Percentiles rank a stretch among this genome's conserved stretches.
These are phyloP conservation scores for Epinotia bilunana DNA, from an alignment of 2,888 invertebrate species.

Conservation along the genomic window DNA sequence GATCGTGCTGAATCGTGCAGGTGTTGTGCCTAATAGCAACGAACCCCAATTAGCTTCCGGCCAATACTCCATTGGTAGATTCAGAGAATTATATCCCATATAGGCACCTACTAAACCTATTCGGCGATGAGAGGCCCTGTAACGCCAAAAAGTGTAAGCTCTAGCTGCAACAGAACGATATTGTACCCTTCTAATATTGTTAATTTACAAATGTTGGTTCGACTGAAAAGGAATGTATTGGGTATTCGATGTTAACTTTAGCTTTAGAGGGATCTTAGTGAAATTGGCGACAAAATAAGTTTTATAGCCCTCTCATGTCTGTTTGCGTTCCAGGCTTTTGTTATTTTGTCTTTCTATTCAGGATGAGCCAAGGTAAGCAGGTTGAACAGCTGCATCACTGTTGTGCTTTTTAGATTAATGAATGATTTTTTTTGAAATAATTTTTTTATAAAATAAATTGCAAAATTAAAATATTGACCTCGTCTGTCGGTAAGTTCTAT, in stretches of 20 bases:
- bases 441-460: not conserved
- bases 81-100: conserved; percentile 83
- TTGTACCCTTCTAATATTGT: conserved; percentile 71
- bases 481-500: conserved; percentile 87
- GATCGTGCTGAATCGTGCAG: conserved; percentile 56
- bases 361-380: not conserved
- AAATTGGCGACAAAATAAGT: not conserved
- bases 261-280: not conserved
- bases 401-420: not conserved
- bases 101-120: conserved; percentile 76
- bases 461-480: conserved; percentile 76
- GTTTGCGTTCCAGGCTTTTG: not conserved
- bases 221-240: not conserved
- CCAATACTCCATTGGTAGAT: conserved; percentile 85
- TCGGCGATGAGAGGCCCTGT: conserved; percentile 77
- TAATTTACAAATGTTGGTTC: conserved; percentile 38
- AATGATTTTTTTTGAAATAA: not conserved
- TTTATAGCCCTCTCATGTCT: not conserved
- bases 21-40: conserved; percentile 72
- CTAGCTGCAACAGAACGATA: conserved; percentile 82
- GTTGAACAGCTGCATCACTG: not conserved
- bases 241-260: no score
- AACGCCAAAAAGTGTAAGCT: conserved; percentile 85
- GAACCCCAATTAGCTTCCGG: conserved; percentile 86
- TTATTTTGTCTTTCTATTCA: not conserved